Evolutionary conservation across 2,888 invertebrate genomes (phyloP).

Genomic region (Epistrophe grossulariae): DNA sequence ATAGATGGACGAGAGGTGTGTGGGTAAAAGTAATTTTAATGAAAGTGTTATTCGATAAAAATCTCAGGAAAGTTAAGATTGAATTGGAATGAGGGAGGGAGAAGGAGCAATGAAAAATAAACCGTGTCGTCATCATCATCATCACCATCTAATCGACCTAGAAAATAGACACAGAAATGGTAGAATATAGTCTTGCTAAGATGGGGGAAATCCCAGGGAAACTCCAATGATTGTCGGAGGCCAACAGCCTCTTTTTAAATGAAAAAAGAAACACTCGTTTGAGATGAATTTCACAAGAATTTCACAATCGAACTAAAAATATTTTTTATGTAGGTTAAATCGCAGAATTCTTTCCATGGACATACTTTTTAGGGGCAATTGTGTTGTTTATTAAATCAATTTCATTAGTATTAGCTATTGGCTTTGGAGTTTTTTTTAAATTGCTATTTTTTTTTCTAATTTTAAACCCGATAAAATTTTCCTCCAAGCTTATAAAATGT

Average conservation of each 20-base stretch:
- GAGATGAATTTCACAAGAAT: background rate
- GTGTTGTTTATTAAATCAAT: too few species aligned
- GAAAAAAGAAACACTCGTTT: background rate
- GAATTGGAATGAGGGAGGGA: background rate
- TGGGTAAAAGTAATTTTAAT: constrained; percentile 78
- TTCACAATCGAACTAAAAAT: background rate
- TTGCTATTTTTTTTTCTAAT: too few species aligned
- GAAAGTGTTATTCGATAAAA: constrained; percentile 80
- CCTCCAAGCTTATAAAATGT: too few species aligned
- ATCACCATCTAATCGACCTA: constrained; percentile 52
- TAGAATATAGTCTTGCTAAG: background rate
- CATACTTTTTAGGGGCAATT: too few species aligned
- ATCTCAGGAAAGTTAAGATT: constrained; percentile 73
- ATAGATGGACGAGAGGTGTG: background rate
- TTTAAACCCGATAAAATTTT: too few species aligned
- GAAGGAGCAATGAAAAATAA: background rate
- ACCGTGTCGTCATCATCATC: constrained; percentile 38
- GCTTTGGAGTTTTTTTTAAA: too few species aligned
- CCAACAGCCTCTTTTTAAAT: background rate
- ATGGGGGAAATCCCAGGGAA: background rate
- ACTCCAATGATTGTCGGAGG: background rate
- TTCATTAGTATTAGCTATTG: too few species aligned
- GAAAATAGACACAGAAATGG: constrained; percentile 45
- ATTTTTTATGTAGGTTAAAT: too few species aligned
- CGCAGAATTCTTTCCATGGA: too few species aligned